Evolutionary conservation across 2,797 vertebrate genomes (phyloP).

Genomic region (Phataginus tetradactyla): DNA sequence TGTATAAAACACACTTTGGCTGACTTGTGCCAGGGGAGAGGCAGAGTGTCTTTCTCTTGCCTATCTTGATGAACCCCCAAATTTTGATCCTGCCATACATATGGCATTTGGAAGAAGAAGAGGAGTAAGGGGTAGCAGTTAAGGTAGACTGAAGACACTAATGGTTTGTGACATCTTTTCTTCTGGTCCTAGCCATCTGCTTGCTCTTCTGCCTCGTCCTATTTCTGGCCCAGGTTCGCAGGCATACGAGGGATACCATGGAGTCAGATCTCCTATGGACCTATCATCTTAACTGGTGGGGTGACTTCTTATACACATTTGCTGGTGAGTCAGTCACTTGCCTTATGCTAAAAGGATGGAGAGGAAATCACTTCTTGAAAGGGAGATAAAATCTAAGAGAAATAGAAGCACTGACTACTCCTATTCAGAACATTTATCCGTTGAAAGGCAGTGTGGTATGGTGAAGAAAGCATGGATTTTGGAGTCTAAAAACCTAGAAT

Average conservation of each 20-base stretch:
- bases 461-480: neutral
- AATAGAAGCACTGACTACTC: neutral
- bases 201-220: slow-evolving; percentile 72
- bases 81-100: neutral
- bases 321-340: slow-evolving; percentile 63
- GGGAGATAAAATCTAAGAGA: neutral
- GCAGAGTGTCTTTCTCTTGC: neutral
- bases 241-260: slow-evolving; percentile 32
- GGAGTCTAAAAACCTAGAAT: slow-evolving; percentile 15
- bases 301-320: slow-evolving; percentile 56
- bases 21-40: neutral
- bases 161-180: slow-evolving; percentile 48
- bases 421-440: neutral
- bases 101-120: neutral
- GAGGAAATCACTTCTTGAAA: neutral
- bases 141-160: neutral
- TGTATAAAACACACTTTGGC: neutral
- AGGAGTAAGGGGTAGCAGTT: neutral
- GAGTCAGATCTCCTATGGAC: slow-evolving; percentile 66
- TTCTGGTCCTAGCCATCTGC: slow-evolving; percentile 65
- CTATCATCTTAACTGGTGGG: slow-evolving; percentile 68
- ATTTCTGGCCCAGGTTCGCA: slow-evolving; percentile 68
- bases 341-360: neutral
- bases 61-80: neutral
- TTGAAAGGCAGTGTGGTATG: neutral